Percentiles rank a stretch among this genome's conserved stretches.
Evolutionary conservation across 2,888 invertebrate species (phyloP).

Genomic region (Dicyrtomina minuta): DNA sequence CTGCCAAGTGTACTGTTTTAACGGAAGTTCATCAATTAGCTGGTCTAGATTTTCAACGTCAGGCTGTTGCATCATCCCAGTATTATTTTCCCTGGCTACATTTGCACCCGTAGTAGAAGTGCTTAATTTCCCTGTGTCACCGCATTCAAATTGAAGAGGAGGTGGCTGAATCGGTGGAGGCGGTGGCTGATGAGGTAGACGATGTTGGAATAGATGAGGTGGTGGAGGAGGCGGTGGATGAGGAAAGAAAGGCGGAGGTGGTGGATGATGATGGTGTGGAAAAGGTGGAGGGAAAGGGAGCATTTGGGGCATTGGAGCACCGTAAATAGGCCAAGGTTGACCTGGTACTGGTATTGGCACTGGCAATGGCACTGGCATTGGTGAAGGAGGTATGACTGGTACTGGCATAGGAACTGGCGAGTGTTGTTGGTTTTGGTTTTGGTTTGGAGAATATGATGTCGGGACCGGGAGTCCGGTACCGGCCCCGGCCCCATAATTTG

Average conservation of each 20-base stretch:
- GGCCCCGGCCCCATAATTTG: no score
- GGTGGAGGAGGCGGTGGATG: slow-evolving; percentile 14
- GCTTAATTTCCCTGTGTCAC: neutral
- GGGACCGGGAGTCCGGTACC: neutral
- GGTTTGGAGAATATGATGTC: no score
- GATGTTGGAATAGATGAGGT: neutral
- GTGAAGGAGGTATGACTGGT: slow-evolving; percentile 4
- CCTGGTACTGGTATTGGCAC: no score
- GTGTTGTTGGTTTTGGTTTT: no score
- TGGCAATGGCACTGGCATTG: neutral
- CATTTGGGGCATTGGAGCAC: slow-evolving; percentile 6
- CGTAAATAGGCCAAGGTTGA: slow-evolving; percentile 3
- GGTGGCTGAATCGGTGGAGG: neutral
- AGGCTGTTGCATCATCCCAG: no score
- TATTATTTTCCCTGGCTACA: no score
- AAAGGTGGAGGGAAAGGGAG: slow-evolving; percentile 12
- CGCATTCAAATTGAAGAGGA: no score
- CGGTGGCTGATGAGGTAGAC: slow-evolving; percentile 6
- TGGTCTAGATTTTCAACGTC: slow-evolving; percentile 14
- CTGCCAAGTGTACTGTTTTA: slow-evolving; percentile 43
- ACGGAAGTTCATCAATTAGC: slow-evolving; percentile 19
- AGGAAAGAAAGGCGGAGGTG: neutral
- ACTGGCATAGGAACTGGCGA: neutral
- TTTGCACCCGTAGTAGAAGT: neutral
- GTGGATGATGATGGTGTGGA: no score